Evolutionary conservation across 2,113 vertebrate species (phyloP).

Genomic region (Sminthopsis crassicaudata): DNA sequence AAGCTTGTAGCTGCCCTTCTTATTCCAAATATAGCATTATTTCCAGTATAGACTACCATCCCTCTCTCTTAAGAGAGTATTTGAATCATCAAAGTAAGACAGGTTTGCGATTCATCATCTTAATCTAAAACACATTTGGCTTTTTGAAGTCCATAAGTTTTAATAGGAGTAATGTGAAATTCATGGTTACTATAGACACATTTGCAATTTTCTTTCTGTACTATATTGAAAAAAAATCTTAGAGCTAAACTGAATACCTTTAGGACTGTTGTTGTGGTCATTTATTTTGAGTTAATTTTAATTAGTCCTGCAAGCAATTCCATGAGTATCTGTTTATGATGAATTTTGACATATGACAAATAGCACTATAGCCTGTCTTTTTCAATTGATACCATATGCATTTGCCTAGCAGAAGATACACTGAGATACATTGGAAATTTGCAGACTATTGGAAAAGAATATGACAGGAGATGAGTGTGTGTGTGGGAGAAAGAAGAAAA

Average conservation of each 20-base stretch:
- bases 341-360: constrained; percentile 19
- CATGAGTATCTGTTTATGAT: constrained; percentile 17
- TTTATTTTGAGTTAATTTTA: constrained; percentile 12
- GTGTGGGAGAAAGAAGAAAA: constrained; percentile 84
- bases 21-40: neutral
- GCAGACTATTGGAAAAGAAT: constrained; percentile 75
- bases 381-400: neutral
- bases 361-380: constrained; percentile 7
- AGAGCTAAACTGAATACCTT: constrained; percentile 25
- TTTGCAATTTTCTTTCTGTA: neutral
- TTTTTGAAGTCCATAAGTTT: neutral
- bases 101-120: neutral
- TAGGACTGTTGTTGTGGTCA: neutral
- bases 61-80: neutral
- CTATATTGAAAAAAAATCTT: neutral
- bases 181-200: neutral
- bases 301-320: neutral
- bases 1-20: neutral
- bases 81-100: constrained; percentile 22
- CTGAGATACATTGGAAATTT: constrained; percentile 75
- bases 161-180: neutral
- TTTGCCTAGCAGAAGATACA: constrained; percentile 72
- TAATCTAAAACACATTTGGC: neutral
- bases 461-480: constrained; percentile 79
- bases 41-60: neutral